Evolutionary conservation across 2,113 vertebrate genomes (phyloP), one percentile per base, ranked within the genome.

Genomic region (Falco punctatus): DNA sequence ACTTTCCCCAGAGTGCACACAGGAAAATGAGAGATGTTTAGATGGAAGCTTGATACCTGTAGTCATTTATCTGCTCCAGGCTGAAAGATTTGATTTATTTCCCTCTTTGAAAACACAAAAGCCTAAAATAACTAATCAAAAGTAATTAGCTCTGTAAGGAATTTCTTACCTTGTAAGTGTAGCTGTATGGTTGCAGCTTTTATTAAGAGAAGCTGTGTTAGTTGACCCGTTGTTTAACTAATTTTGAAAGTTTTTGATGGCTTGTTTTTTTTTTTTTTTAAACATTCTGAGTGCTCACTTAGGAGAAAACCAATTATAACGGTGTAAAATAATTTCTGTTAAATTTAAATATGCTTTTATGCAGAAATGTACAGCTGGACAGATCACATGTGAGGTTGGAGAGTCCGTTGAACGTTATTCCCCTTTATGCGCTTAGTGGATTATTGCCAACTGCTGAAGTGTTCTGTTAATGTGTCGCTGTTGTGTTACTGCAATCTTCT

Each of bases 1-100:
- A 57, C 32, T 55, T 44, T 30, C 28, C 22, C 33, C 61, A 0
- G 3, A 26, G 51, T 44, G 26, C 6, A 0, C 30, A 3, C 4
- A 5, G n/a, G 35, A 83, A 46, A 73, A 0, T 3, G 26, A 59
- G 64, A 69, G 38, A 4, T 46, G 3, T 62, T 86, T 10, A 59
- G 10, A 6, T 46, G 38, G 38, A 59, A 16, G 4, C 26, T 67
- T 4, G 1, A 26, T 64, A 35, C 4, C 46, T 48, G 26, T 28
- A 20, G 8, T 44, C 6, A 3, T 6, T 57, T 18, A 32, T 30
- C 44, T 86, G 20, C 52, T 59, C 5, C 3, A 9, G 44, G n/a
- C 57, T 75, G 42, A 32, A 11, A n/a, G 6, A 27, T n/a, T 19
- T 65, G 5, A 51, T 48, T 91, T 78, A 8, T 44, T 48, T 72